Base-by-base conservation (phyloP, 2,888 invertebrate species). In the Cosmopolites sordidus region DNA sequence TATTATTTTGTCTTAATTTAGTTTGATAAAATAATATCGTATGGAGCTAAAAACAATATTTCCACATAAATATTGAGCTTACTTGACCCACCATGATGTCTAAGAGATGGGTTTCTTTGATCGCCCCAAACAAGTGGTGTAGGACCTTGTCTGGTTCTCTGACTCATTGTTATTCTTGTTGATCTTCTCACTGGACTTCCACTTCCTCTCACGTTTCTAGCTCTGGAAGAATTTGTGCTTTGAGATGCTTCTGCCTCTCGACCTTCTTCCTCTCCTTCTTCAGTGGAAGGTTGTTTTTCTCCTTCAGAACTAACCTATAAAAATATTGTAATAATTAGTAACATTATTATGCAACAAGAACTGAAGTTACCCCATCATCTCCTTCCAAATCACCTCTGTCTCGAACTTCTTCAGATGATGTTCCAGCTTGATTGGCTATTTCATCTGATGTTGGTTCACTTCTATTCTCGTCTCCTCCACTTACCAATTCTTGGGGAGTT, bases 161-260 rank as follows among this genome's bases (percentile, higher is more conserved):
- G 15, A 29, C 61, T 54, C 16, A 56, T 14, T 11, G 53, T 44
- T 29, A 64, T 51, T 48, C 69, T 60, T 5, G 56, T 41, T 8
- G 66, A 62, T 30, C 67, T 60, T 29, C 64, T 60, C 1, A 62
- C 73, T 59, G 58, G 54, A 65, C 69, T 69, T 70, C 48, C 64
- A 5, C 18, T 45, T 69, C 59, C 67, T 51, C 64, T 63, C 50
- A 50, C 64, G 45, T 53, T 64, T 62, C 64, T 69, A 37, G 66
- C 71, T 51, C 81, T 73, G 2, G 81, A 80, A 15, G 50, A 50
- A 58, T 81, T 82, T 43, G 79, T 79, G 15, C 81, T 81, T 1
- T 81, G 82, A 1, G 82, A 83, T 1, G 89, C 89, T 72, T 89
- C 89, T 1, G 89, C 89, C 74, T 89, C 89, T 45, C 89, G 83